These are phyloP conservation scores for Crax fasciolata DNA, from an alignment of 2,797 vertebrate genomes.

Conservation along the genomic window DNA sequence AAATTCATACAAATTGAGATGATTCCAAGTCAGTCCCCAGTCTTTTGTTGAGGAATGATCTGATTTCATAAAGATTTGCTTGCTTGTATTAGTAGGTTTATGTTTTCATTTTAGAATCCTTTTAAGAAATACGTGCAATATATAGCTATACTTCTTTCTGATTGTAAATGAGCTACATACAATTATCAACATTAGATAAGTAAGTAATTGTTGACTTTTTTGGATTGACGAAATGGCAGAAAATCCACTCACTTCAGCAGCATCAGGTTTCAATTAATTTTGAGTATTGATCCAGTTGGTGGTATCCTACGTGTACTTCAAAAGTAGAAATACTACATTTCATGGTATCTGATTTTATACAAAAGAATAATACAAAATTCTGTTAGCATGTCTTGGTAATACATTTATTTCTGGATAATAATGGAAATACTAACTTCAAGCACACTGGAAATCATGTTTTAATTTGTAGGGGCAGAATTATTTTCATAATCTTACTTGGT, in stretches of 20 bases:
- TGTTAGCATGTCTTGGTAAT: not conserved
- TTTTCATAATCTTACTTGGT: not conserved
- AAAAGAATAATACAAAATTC: not conserved
- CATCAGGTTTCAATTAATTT: not conserved
- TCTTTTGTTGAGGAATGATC: not conserved
- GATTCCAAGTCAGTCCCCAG: not conserved
- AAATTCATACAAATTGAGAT: not conserved
- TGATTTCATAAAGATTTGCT: not conserved
- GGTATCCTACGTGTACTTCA: not conserved
- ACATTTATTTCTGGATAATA: not conserved
- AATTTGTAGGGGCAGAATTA: not conserved
- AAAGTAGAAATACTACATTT: not conserved
- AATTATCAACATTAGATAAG: not conserved
- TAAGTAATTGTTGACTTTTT: not conserved
- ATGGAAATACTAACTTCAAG: not conserved
- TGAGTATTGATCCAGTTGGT: not conserved
- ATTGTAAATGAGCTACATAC: not conserved
- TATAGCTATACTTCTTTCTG: not conserved
- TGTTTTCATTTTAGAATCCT: not conserved
- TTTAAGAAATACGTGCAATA: not conserved
- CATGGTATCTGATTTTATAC: not conserved
- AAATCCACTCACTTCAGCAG: not conserved
- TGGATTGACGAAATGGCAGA: not conserved
- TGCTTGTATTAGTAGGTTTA: not conserved
- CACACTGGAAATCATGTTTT: not conserved